Evolutionary conservation across 2,797 vertebrate species (phyloP), one percentile per base, ranked within the genome.

Genomic region (Microhierax caerulescens): DNA sequence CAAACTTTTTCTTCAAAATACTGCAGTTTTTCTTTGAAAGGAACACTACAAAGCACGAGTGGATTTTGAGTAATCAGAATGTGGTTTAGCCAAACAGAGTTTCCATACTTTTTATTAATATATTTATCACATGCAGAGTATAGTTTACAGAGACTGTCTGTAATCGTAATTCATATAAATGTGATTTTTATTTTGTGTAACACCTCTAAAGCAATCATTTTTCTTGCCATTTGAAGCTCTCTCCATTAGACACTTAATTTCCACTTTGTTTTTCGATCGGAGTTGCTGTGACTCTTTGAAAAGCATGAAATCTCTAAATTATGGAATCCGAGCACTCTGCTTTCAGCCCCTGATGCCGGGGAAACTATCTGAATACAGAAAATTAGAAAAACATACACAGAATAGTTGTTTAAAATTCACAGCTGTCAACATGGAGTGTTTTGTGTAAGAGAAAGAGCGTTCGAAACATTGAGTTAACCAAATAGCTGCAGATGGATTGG

Each of bases 301-400:
- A 98, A 97, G 98, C 98, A 96, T 98, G 98, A 98, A 99, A 98
- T 99, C 97, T 97, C 97, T 97, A 98, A 98, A 98, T 98, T 98
- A 98, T 94, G 97, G 98, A 98, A 98, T 80, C 27, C 1, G 12
- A 92, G 80, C 25, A 22, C 81, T 94, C 53, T 28, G 43, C 89
- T 97, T 95, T 93, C 94, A 94, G 60, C 45, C 41, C 41, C 53
- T 14, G 69, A 83, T 51, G 56, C n/a, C 0, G 15, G 93, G 85
- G 96, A 97, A 96, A 78, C 95, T 50, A 69, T 96, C 89, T 88
- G 97, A 98, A 98, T 95, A 84, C 94, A 95, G 96, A 97, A 98
- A 98, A 98, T 98, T 98, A 99, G 98, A 98, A 98, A 97, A 98
- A 96, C 97, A 98, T 96, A 97, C 96, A 93, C 93, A 96, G 97